Evolutionary conservation across 2,113 vertebrate genomes (phyloP).

Genomic region (Stegastes partitus): DNA sequence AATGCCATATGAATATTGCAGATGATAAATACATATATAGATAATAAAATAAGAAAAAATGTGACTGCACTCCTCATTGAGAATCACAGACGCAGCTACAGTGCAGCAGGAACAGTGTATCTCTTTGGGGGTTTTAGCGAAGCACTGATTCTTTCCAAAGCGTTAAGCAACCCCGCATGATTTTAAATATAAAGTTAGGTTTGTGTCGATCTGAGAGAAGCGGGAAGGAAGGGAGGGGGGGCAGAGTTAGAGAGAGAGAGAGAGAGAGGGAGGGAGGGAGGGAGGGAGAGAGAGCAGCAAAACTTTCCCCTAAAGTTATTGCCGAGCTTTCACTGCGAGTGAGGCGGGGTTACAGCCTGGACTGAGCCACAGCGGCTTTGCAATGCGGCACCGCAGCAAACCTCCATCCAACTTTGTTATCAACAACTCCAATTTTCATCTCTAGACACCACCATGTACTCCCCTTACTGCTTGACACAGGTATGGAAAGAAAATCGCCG

Average conservation of each 20-base stretch:
- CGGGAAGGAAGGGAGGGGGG: slow-evolving; percentile 37
- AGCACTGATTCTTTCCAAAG: not conserved
- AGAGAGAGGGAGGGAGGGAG: slow-evolving; percentile 30
- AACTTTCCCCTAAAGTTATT: slow-evolving; percentile 84
- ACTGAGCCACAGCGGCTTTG: slow-evolving; percentile 83
- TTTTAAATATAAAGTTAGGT: slow-evolving; percentile 34
- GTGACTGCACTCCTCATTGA: slow-evolving; percentile 26
- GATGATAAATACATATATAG: not conserved
- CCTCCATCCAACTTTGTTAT: slow-evolving; percentile 85
- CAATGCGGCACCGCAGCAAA: slow-evolving; percentile 86
- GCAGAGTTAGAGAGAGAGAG: slow-evolving; percentile 26
- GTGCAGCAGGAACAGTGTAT: slow-evolving; percentile 3
- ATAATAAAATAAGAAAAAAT: not conserved
- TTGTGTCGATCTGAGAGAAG: slow-evolving; percentile 38
- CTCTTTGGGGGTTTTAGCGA: not conserved
- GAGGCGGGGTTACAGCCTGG: slow-evolving; percentile 87
- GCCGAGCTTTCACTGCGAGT: slow-evolving; percentile 86
- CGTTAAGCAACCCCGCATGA: not conserved
- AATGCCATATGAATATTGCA: not conserved
- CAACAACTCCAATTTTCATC: slow-evolving; percentile 76
- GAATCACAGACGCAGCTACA: not conserved
- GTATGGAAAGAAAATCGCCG: slow-evolving; percentile 68
- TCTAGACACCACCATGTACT: slow-evolving; percentile 86
- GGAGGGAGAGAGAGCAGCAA: slow-evolving; percentile 69
- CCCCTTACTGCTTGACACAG: slow-evolving; percentile 89